Evolutionary conservation across 2,888 invertebrate species (phyloP).

Genomic region (Ectemnius continuus): DNA sequence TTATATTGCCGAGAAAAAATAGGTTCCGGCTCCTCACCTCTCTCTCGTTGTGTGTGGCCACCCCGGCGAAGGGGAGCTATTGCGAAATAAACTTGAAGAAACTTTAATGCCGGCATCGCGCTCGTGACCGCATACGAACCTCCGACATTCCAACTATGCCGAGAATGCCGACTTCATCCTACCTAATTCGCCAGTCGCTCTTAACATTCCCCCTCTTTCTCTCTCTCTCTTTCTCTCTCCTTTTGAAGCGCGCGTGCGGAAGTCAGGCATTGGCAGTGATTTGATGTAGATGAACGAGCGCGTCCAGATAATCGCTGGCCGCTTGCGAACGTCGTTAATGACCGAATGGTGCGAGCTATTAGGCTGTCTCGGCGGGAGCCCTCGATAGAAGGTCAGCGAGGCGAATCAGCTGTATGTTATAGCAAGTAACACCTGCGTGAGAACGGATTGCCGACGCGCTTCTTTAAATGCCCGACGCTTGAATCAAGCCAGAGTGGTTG

Average conservation of each 20-base stretch:
- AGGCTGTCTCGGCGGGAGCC: constrained; percentile 17
- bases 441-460: constrained; percentile 23
- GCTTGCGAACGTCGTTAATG: constrained; percentile 42
- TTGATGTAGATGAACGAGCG: constrained; percentile 23
- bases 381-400: constrained; percentile 41
- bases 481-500: background rate
- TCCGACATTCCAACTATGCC: constrained; percentile 3
- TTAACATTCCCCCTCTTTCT: background rate
- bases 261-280: constrained; percentile 16
- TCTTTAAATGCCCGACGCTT: constrained; percentile 27
- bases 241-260: background rate
- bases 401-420: constrained; percentile 36
- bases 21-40: background rate
- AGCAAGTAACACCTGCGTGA: constrained; percentile 34
- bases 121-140: too few relatives aligned
- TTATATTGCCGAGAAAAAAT: too few relatives aligned
- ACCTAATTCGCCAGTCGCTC: background rate
- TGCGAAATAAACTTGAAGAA: too few relatives aligned
- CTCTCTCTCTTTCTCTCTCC: background rate
- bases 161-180: constrained; percentile 7
- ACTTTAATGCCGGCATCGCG: too few relatives aligned
- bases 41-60: background rate
- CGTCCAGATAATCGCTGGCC: constrained; percentile 24
- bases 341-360: constrained; percentile 32
- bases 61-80: background rate